Evolutionary conservation across 2,113 vertebrate genomes (phyloP).

Genomic region (Stegastes partitus): DNA sequence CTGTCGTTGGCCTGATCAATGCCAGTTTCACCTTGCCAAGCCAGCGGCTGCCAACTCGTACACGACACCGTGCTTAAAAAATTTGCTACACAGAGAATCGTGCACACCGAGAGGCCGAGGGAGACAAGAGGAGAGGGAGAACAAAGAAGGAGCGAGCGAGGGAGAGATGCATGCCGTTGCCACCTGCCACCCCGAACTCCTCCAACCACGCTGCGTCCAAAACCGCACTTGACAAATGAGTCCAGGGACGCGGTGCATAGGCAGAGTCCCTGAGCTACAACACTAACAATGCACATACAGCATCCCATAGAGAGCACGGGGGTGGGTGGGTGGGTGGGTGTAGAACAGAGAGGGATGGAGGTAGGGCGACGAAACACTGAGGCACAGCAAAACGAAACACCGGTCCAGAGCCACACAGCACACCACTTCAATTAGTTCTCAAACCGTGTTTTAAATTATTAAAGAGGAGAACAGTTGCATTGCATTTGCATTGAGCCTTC

Average conservation of each 20-base stretch:
- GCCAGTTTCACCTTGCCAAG: constrained; percentile 29
- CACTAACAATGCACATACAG: constrained; percentile 65
- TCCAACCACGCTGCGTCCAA: constrained; percentile 66
- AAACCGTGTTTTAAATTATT: not conserved
- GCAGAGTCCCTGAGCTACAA: constrained; percentile 74
- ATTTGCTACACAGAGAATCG: constrained; percentile 38
- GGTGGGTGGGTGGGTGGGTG: not conserved
- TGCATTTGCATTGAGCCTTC: not conserved
- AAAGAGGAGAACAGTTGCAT: not conserved
- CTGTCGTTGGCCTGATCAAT: constrained; percentile 37
- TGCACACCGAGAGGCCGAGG: constrained; percentile 34
- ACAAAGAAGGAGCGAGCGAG: constrained; percentile 29
- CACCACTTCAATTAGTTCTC: not conserved
- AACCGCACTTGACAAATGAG: constrained; percentile 82
- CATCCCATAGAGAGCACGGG: constrained; percentile 48
- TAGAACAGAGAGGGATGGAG: not conserved
- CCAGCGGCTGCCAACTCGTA: constrained; percentile 30
- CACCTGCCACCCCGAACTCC: constrained; percentile 62
- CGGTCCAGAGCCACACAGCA: too few relatives aligned
- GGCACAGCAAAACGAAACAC: not conserved
- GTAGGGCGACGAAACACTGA: not conserved
- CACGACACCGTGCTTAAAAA: constrained; percentile 31
- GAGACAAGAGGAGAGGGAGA: constrained; percentile 40
- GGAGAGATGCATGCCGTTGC: constrained; percentile 47
- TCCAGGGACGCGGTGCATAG: constrained; percentile 62